Base-by-base conservation (phyloP, 1,140 invertebrate species). In the Sycophila sp. region DNA sequence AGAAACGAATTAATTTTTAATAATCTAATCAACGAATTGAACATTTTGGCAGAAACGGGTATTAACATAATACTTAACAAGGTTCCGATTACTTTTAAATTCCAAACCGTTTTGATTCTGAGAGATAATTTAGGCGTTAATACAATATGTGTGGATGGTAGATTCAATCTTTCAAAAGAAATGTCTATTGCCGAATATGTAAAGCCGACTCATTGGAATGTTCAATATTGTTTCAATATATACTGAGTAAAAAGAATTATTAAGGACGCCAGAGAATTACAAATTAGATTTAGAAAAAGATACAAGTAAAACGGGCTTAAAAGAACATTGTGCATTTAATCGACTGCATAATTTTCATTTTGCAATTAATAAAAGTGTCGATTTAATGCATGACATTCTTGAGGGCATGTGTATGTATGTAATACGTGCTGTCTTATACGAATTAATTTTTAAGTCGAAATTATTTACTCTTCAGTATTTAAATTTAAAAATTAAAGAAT, bases 251-350 rank as follows among this genome's bases (percentile, higher is more conserved):
- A n/a, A 13, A 47, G 36, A 66, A 55, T 58, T 71, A 72, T 71
- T 75, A 32, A 59, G 72, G 5, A 72, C 56, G 13, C 24, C 38
- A 36, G 26, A 71, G 66, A 59, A 59, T 55, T 76, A 73, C 63
- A 6, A 71, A 13, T 55, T 22, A 55, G 65, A 69, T 58, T 13
- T 73, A 17, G 11, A 26, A 55, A 55, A 58, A 28, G 32, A 59
- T 49, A 26, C 55, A 15, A 19, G 17, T 11, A 24, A 67, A 47
- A 71, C 45, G 34, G 81, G 81, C 28, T 76, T 86, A 11, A 83
- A 83, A 76, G 75, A 79, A 74, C 47, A 59, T 53, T 85, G 80
- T 63, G 53, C 81, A 24, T 85, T 81, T 60, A 75, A 83, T 67
- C n/a, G 56, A 19, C 34, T 84, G 15, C 28, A 40, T 13, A 73